phyloP scores from a whole-genome alignment of 2,797 vertebrate species.

The Scomberomorus guttatus region DNA sequence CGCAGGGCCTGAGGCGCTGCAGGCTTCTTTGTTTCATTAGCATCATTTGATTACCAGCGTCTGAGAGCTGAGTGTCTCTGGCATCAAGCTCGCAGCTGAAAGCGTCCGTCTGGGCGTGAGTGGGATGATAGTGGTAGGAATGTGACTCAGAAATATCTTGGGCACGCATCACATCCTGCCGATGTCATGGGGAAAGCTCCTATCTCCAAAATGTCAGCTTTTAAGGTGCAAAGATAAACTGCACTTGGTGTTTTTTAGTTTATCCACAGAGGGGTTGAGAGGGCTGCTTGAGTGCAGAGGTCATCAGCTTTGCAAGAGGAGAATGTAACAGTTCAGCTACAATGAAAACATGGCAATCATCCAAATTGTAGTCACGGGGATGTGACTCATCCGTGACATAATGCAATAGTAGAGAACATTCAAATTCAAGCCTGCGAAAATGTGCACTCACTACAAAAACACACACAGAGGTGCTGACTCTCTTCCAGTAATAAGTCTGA shows the following conservation, averaged over 20 bases:
- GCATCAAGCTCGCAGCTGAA: conserved; percentile 42
- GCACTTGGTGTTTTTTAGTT: background rate
- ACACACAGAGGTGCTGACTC: background rate
- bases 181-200: background rate
- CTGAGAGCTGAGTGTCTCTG: conserved; percentile 44
- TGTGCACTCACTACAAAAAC: background rate
- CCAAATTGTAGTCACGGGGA: background rate
- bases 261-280: background rate
- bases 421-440: background rate
- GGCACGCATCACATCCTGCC: conserved; percentile 20
- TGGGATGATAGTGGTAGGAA: conserved; percentile 40
- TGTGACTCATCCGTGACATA: conserved; percentile 11
- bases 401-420: background rate
- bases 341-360: conserved; percentile 8
- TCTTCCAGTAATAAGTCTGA: too few relatives aligned
- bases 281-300: background rate
- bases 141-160: conserved; percentile 26
- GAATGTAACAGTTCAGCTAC: background rate
- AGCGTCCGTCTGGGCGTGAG: conserved; percentile 41
- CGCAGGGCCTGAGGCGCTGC: conserved; percentile 10
- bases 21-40: conserved; percentile 62
- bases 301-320: background rate
- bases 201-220: conserved; percentile 10
- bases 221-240: background rate
- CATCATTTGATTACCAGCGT: conserved; percentile 59